Evolutionary conservation across 2,113 vertebrate genomes (phyloP).

Genomic region (Microtus ochrogaster): DNA sequence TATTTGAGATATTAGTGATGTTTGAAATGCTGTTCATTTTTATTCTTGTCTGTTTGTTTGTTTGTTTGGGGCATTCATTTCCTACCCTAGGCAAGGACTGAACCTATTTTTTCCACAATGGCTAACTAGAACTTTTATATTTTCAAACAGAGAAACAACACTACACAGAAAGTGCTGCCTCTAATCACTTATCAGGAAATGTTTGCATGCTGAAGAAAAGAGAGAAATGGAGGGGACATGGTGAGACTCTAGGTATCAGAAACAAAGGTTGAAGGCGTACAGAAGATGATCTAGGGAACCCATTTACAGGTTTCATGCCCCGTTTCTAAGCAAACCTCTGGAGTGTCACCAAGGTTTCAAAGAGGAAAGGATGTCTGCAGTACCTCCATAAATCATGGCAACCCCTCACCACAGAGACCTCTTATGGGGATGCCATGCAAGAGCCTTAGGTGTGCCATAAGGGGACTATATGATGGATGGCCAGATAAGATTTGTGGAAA

Average conservation of each 20-base stretch:
- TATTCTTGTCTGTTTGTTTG: background rate
- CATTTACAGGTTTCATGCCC: background rate
- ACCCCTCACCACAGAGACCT: too few relatives aligned
- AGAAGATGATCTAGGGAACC: background rate
- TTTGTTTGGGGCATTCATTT: background rate
- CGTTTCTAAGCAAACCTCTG: background rate
- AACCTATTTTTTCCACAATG: background rate
- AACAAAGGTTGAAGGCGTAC: background rate
- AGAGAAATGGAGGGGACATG: background rate
- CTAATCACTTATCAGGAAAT: background rate
- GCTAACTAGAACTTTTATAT: background rate
- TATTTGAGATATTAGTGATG: background rate
- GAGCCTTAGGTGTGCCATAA: background rate
- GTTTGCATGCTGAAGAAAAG: background rate
- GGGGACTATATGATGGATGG: background rate
- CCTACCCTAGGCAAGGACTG: background rate
- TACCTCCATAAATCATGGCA: background rate
- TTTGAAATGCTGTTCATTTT: background rate
- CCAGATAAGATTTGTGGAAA: background rate
- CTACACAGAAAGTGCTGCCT: background rate
- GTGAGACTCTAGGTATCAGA: background rate
- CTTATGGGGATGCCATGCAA: background rate
- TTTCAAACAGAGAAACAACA: background rate
- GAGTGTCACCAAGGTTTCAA: background rate
- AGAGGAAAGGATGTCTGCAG: background rate